These are phyloP conservation scores for Arctocebus calabarensis DNA, from an alignment of 2,797 vertebrate species.

Conservation along the genomic window DNA sequence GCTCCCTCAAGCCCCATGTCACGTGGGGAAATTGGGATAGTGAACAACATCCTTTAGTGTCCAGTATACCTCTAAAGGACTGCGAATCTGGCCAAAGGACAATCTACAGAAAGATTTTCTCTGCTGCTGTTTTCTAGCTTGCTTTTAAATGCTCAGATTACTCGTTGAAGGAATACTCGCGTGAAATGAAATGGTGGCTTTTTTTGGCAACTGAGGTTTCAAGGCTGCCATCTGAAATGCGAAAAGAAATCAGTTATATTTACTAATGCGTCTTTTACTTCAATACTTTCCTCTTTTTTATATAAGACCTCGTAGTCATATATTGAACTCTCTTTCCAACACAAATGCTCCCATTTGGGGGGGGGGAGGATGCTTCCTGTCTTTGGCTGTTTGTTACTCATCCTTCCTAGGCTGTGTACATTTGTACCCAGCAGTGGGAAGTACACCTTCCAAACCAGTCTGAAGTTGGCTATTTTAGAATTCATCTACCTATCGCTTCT, in stretches of 20 bases:
- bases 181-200: not conserved
- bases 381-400: slow-evolving; percentile 16
- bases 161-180: not conserved
- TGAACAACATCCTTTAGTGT: not conserved
- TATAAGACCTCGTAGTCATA: slow-evolving; percentile 7
- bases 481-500: not conserved
- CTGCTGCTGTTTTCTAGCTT: not conserved
- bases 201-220: not conserved
- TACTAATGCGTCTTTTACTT: not conserved
- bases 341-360: slow-evolving; percentile 49
- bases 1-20: not conserved
- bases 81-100: not conserved
- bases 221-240: not conserved
- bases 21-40: not conserved
- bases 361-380: not conserved
- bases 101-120: not conserved
- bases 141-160: not conserved
- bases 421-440: not conserved
- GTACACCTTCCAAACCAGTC: not conserved
- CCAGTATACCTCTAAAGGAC: not conserved
- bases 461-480: slow-evolving; percentile 29
- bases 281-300: not conserved
- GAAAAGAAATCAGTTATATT: not conserved
- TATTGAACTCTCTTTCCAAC: not conserved
- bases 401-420: not conserved